Evolutionary conservation across 2,888 invertebrate genomes (phyloP).

Genomic region (Hyposoter dolosus): DNA sequence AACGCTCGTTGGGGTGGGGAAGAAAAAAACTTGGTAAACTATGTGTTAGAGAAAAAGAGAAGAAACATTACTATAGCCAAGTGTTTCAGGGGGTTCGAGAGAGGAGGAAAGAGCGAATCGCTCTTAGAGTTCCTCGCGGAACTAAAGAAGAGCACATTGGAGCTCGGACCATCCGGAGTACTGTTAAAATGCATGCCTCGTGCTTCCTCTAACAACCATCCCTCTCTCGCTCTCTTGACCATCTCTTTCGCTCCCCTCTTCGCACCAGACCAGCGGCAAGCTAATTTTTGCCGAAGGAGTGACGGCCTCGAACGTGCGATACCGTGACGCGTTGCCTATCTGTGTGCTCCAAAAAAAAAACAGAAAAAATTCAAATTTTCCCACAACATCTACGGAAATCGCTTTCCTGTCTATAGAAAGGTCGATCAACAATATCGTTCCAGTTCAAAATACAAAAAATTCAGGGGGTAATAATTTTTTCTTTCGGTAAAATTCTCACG

Average conservation of each 20-base stretch:
- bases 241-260: conserved; percentile 49
- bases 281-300: conserved; percentile 65
- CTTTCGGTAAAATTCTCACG: not conserved
- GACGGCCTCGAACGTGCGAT: conserved; percentile 74
- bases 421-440: not conserved
- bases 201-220: conserved; percentile 83
- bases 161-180: conserved; percentile 80
- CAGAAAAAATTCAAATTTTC: not conserved
- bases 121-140: conserved; percentile 56
- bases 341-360: not conserved
- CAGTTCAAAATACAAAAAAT: not conserved
- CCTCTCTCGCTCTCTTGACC: conserved; percentile 65
- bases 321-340: conserved; percentile 60
- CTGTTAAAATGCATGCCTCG: conserved; percentile 84
- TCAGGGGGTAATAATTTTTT: too few relatives aligned
- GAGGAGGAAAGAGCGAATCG: conserved; percentile 70
- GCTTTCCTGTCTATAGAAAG: not conserved
- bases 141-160: conserved; percentile 72
- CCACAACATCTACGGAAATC: not conserved
- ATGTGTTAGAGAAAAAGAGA: conserved; percentile 38
- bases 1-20: conserved; percentile 48
- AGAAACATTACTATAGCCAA: not conserved
- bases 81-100: not conserved
- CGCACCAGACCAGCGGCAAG: conserved; percentile 32
- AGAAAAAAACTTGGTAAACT: conserved; percentile 44